Evolutionary conservation across 2,888 invertebrate genomes (phyloP), one percentile per base, ranked within the genome.

Genomic region (Dryobota labecula): DNA sequence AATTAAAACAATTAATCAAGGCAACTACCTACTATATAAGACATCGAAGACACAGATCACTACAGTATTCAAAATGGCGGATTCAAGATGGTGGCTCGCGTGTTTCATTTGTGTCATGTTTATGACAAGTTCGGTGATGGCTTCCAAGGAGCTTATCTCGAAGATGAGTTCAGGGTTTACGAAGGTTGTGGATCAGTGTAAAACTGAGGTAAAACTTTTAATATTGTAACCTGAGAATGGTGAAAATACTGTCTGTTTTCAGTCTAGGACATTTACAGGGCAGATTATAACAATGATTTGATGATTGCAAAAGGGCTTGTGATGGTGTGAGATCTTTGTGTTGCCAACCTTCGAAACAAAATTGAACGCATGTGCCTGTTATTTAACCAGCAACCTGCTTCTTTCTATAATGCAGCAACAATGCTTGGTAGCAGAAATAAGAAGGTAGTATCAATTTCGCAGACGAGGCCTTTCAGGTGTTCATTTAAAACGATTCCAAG

Each of bases 131-230:
- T 60, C 70, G 8, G 78, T 62, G 43, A 67, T 69, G 66, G 33
- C 74, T 2, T 94, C 95, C 0, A 88, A 93, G 66, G 94, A 95
- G 58, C 53, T 95, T 5, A 84, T 95, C 86, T 87, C 89, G 62
- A 93, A 93, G 36, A 66, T 95, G 71, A 89, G 92, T 0, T 78
- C 82, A 2, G 92, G 93, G 0, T 95, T 95, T 63, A 70, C 85
- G 0, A 88, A 88, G 38, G 91, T 86, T 3, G 51, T 94, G 47
- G 90, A 93, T 0, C 80, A 89, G 13, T 95, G 95, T 79, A 94
- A 92, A 74, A 85, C 80, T 62, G 94, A 95, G 90, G 95, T 95
- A 80, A 86, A 83, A 4, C 24, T 78, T 33, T 61, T 33, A 24
- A 33, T 54, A 18, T 33, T 33, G 11, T 61, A n/a, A n/a, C 18